Evolutionary conservation across 2,113 vertebrate genomes (phyloP).

Genomic region (Todiramphus chloris): DNA sequence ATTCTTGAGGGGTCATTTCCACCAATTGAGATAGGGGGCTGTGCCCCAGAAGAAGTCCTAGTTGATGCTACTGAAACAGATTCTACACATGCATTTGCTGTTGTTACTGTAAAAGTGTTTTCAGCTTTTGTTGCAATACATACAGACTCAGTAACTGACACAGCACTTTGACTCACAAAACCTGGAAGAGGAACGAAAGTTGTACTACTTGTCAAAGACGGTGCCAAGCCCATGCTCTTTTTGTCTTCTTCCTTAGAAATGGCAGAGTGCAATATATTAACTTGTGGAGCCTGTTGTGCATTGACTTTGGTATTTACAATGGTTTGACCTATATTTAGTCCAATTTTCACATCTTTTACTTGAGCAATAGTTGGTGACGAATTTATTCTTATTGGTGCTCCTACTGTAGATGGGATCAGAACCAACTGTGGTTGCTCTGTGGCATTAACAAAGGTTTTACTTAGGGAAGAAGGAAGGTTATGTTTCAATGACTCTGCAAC

Average conservation of each 20-base stretch:
- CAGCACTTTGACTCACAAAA: conserved; percentile 56
- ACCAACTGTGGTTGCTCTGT: conserved; percentile 78
- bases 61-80: conserved; percentile 60
- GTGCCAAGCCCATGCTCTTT: neutral
- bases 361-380: conserved; percentile 78
- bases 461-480: conserved; percentile 55
- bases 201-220: conserved; percentile 48
- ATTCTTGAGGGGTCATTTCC: conserved; percentile 68
- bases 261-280: conserved; percentile 76
- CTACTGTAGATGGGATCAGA: conserved; percentile 76
- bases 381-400: conserved; percentile 73
- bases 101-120: conserved; percentile 54
- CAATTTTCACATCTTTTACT: conserved; percentile 83
- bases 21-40: conserved; percentile 55
- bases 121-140: conserved; percentile 54
- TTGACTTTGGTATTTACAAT: conserved; percentile 74
- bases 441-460: conserved; percentile 69
- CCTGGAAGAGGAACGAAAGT: conserved; percentile 53
- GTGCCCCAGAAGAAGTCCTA: conserved; percentile 31
- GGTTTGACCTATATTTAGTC: conserved; percentile 79
- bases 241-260: conserved; percentile 71
- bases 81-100: conserved; percentile 48
- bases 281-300: conserved; percentile 69
- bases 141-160: conserved; percentile 56
- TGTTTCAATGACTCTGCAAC: conserved; percentile 72